Evolutionary conservation across 2,888 invertebrate species (phyloP).

Genomic region (Drosophila hamatofila): DNA sequence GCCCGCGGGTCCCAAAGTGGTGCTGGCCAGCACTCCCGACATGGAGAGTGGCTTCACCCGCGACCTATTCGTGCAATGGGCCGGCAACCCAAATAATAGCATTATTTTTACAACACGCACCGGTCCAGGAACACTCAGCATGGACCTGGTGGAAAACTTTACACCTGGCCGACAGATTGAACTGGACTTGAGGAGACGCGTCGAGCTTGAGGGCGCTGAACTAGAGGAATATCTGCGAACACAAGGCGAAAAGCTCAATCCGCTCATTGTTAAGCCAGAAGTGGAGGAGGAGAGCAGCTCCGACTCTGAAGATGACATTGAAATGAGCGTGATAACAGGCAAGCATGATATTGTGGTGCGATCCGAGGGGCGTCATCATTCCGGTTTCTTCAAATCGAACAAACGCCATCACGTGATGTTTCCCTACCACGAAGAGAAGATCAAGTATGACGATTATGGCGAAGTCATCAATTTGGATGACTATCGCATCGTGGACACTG

Average conservation of each 20-base stretch:
- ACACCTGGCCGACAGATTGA: slow-evolving; percentile 90
- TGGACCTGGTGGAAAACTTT: slow-evolving; percentile 92
- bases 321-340: slow-evolving; percentile 93
- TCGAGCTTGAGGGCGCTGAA: slow-evolving; percentile 91
- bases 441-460: slow-evolving; percentile 97
- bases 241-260: slow-evolving; percentile 87
- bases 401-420: slow-evolving; percentile 98
- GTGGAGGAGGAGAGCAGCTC: slow-evolving; percentile 90
- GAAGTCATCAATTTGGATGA: slow-evolving; percentile 97
- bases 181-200: slow-evolving; percentile 89
- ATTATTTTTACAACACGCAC: slow-evolving; percentile 96
- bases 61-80: slow-evolving; percentile 98
- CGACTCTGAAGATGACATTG: slow-evolving; percentile 92
- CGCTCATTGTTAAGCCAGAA: slow-evolving; percentile 86
- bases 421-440: slow-evolving; percentile 96
- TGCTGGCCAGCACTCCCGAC: slow-evolving; percentile 97
- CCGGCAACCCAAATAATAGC: slow-evolving; percentile 95
- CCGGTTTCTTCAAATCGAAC: slow-evolving; percentile 94
- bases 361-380: slow-evolving; percentile 89
- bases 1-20: slow-evolving; percentile 94
- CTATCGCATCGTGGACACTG: slow-evolving; percentile 92
- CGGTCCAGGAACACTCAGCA: slow-evolving; percentile 92
- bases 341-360: slow-evolving; percentile 96
- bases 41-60: slow-evolving; percentile 97
- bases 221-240: slow-evolving; percentile 91